phyloP scores from a whole-genome alignment of 2,113 vertebrate genomes.

The Corvus cornix region DNA sequence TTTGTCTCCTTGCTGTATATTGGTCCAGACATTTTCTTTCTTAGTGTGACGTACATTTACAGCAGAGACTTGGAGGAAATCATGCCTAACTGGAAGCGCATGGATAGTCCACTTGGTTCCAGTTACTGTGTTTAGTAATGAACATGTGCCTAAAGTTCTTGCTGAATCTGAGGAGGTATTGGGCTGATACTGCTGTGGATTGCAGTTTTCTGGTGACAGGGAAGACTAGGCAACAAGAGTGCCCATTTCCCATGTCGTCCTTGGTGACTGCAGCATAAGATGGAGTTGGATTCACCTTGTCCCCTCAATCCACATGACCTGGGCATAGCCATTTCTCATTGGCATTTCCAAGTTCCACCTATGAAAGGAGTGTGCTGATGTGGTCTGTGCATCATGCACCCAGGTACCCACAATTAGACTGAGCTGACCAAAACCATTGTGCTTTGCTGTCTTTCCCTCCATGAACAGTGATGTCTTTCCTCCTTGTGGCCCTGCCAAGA shows the following conservation, averaged over 20 bases:
- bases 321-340: background rate
- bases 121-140: background rate
- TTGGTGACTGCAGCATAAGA: background rate
- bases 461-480: background rate
- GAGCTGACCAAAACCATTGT: background rate
- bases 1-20: background rate
- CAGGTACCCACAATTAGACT: fast-evolving
- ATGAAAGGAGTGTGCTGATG: background rate
- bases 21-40: background rate
- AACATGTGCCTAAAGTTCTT: background rate
- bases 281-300: background rate
- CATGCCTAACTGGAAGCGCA: background rate
- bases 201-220: background rate
- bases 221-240: background rate
- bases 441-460: background rate
- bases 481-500: background rate
- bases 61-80: background rate
- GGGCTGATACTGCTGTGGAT: background rate
- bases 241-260: background rate
- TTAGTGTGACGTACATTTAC: background rate
- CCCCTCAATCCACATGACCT: background rate
- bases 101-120: background rate
- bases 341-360: background rate
- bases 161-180: background rate
- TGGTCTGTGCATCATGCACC: background rate